A percentile compares a stretch with the other conserved stretches of the same genome.
Evolutionary conservation across 2,113 vertebrate genomes (phyloP).

Genomic region (Solea senegalensis): DNA sequence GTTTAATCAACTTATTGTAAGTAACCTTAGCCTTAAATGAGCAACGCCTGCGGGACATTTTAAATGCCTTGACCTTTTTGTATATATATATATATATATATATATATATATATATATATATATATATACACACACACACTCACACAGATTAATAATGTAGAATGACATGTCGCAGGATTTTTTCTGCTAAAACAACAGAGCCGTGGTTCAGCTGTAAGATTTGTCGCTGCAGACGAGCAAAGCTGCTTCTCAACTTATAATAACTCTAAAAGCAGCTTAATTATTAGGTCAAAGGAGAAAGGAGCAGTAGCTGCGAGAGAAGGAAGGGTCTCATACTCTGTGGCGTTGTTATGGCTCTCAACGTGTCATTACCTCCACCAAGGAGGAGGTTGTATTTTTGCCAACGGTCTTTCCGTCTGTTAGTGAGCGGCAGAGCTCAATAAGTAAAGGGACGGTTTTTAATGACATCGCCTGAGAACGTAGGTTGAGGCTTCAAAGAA

Average conservation of each 20-base stretch:
- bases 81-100: not conserved
- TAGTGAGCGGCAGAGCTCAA: no score
- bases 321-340: not conserved
- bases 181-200: not conserved
- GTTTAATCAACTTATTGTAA: not conserved
- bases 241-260: constrained; percentile 62
- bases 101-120: not conserved
- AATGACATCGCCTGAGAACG: no score
- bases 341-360: constrained; percentile 36
- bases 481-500: no score
- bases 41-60: not conserved
- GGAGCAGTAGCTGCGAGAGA: not conserved
- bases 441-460: no score
- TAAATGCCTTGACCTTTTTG: not conserved
- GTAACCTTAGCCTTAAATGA: not conserved
- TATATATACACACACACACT: not conserved
- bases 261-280: constrained; percentile 62
- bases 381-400: no score
- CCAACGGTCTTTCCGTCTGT: no score
- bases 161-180: no score
- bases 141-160: no score
- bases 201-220: constrained; percentile 38
- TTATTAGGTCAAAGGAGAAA: constrained; percentile 72
- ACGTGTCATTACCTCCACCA: constrained; percentile 17
- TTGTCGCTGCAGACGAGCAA: constrained; percentile 48